phyloP scores from a whole-genome alignment of 2,797 vertebrate species.

The Lepus townsendii region DNA sequence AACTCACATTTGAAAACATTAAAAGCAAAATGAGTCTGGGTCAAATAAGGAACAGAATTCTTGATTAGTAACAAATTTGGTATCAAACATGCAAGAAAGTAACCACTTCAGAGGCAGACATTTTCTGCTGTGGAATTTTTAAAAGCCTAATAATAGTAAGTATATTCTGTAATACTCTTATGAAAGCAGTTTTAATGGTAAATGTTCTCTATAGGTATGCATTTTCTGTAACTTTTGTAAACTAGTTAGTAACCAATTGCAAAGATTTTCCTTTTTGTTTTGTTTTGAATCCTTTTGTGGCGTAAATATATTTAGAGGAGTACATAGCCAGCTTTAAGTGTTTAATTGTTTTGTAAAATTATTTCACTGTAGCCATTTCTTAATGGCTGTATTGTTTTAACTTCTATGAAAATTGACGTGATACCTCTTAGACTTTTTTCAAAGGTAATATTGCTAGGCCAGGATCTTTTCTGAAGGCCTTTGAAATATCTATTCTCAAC shows the following conservation, averaged over 20 bases:
- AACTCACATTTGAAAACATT: constrained; percentile 67
- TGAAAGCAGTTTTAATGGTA: constrained; percentile 61
- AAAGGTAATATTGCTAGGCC: constrained; percentile 12
- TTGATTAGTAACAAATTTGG: constrained; percentile 60
- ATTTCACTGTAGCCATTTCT: constrained; percentile 51
- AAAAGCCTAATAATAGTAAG: constrained; percentile 80
- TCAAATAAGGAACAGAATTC: constrained; percentile 68
- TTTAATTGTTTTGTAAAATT: constrained; percentile 56
- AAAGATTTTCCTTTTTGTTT: constrained; percentile 61
- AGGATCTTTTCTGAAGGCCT: constrained; percentile 67
- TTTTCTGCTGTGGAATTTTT: constrained; percentile 66
- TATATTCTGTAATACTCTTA: constrained; percentile 70
- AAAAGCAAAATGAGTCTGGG: constrained; percentile 67
- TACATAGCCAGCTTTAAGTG: constrained; percentile 47
- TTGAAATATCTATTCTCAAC: constrained; percentile 46
- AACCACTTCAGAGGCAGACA: constrained; percentile 52
- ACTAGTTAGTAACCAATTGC: constrained; percentile 55
- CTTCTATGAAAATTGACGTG: constrained; percentile 51
- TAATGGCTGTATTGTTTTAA: constrained; percentile 63
- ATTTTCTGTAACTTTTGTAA: constrained; percentile 64
- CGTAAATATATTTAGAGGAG: constrained; percentile 46
- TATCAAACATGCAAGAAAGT: constrained; percentile 68
- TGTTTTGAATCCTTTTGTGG: constrained; percentile 37
- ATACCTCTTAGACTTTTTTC: constrained; percentile 67
- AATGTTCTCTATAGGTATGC: constrained; percentile 15